Percentiles rank a stretch among this genome's conserved stretches.
Evolutionary conservation across 2,113 vertebrate species (phyloP).

Genomic region (Nannobrachium achirus): DNA sequence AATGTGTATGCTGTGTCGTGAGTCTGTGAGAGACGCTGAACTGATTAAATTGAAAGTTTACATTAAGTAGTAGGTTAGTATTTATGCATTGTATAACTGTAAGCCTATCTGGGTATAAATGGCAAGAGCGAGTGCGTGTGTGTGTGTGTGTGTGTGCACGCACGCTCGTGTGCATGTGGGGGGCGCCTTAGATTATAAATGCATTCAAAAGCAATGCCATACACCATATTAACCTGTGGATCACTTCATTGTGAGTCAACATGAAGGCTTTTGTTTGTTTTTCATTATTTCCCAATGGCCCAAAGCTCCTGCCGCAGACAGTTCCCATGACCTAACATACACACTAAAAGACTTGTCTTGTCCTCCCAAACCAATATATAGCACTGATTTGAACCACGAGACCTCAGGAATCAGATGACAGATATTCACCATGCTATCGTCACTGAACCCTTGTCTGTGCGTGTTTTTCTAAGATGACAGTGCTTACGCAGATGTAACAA

Average conservation of each 20-base stretch:
- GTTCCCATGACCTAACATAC: constrained; percentile 37
- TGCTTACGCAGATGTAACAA: constrained; percentile 41
- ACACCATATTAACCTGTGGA: constrained; percentile 66
- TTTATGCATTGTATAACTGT: constrained; percentile 1
- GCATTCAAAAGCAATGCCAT: constrained; percentile 61
- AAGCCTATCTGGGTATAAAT: constrained; percentile 55
- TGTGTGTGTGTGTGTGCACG: neutral
- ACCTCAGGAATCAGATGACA: constrained; percentile 33
- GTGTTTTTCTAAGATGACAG: constrained; percentile 26
- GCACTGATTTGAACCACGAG: constrained; percentile 29
- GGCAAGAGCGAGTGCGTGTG: constrained; percentile 17
- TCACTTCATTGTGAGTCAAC: constrained; percentile 68
- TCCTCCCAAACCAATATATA: neutral
- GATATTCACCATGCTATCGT: constrained; percentile 2
- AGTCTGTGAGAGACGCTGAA: neutral
- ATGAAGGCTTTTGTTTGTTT: constrained; percentile 67
- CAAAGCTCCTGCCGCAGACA: constrained; percentile 51
- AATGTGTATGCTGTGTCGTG: too few relatives aligned
- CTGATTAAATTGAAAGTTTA: constrained; percentile 8
- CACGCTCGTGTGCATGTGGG: neutral
- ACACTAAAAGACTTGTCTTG: constrained; percentile 29
- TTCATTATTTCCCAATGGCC: constrained; percentile 70
- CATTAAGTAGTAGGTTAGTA: constrained; percentile 24
- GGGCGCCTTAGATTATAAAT: constrained; percentile 54
- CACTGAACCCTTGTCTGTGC: constrained; percentile 11